phyloP scores from a whole-genome alignment of 2,113 vertebrate genomes.

The Limnothrissa miodon region DNA sequence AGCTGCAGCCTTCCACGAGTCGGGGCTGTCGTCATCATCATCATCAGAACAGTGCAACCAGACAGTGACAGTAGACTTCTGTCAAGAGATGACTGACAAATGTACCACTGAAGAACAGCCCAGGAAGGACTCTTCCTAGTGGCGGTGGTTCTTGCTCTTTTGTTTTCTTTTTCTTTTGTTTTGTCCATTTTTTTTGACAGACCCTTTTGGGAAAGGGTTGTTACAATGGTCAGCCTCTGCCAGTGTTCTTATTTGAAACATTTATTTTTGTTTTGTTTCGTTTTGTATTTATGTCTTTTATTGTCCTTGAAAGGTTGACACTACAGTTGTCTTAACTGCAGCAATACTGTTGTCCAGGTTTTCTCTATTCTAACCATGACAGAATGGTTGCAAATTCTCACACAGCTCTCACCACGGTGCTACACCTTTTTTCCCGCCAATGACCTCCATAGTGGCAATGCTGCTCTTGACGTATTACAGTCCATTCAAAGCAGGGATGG shows the following conservation, averaged over 20 bases:
- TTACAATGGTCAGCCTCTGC: slow-evolving; percentile 82
- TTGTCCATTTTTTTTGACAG: slow-evolving; percentile 61
- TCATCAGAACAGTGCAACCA: slow-evolving; percentile 81
- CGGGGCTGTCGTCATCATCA: slow-evolving; percentile 64
- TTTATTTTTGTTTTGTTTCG: slow-evolving; percentile 57
- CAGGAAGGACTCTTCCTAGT: slow-evolving; percentile 89
- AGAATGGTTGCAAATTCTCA: slow-evolving; percentile 66
- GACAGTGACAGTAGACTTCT: slow-evolving; percentile 97
- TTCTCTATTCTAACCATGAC: slow-evolving; percentile 62
- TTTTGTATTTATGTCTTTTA: slow-evolving; percentile 72
- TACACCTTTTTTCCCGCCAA: slow-evolving; percentile 59
- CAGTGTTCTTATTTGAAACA: slow-evolving; percentile 75
- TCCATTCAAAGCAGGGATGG: slow-evolving; percentile 85
- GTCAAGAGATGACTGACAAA: slow-evolving; percentile 99
- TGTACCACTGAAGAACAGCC: slow-evolving; percentile 99
- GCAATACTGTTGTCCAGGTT: slow-evolving; percentile 79
- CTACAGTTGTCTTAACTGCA: slow-evolving; percentile 84
- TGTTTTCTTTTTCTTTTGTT: slow-evolving; percentile 32
- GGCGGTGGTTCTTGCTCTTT: slow-evolving; percentile 51
- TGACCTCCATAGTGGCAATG: slow-evolving; percentile 73
- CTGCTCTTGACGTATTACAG: slow-evolving; percentile 80
- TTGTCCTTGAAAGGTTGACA: slow-evolving; percentile 66
- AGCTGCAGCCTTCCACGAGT: slow-evolving; percentile 74
- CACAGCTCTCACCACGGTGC: slow-evolving; percentile 71
- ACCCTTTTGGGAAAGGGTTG: slow-evolving; percentile 62